Evolutionary conservation across 2,113 vertebrate species (phyloP).

Genomic region (Rhea pennata): DNA sequence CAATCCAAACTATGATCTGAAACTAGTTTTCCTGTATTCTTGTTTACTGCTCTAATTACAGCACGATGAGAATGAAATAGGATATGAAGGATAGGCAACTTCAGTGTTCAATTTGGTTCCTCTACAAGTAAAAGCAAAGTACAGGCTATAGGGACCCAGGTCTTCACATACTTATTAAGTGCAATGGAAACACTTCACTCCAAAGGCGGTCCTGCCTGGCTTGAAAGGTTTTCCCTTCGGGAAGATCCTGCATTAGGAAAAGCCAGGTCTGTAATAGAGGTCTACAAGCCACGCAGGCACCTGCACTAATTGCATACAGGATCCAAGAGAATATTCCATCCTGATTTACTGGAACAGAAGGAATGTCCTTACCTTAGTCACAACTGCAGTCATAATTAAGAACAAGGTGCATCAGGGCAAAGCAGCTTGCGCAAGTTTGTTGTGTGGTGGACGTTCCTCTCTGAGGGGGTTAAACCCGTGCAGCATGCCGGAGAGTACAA

Average conservation of each 20-base stretch:
- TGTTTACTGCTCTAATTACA: neutral
- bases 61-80: neutral
- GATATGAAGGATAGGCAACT: neutral
- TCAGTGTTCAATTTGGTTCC: neutral
- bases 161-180: neutral
- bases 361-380: neutral
- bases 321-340: neutral
- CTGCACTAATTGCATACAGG: neutral
- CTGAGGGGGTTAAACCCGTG: neutral
- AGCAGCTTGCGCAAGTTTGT: neutral
- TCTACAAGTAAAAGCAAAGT: neutral
- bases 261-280: neutral
- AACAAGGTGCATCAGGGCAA: neutral
- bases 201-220: neutral
- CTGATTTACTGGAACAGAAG: neutral
- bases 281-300: accelerated
- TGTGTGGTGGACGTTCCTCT: neutral
- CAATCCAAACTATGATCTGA: neutral
- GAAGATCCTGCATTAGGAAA: neutral
- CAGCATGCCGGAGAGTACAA: neutral
- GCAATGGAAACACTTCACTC: neutral
- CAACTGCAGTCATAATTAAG: neutral
- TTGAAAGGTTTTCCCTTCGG: neutral
- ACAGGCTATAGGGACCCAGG: neutral
- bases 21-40: neutral